A percentile compares a stretch with the other conserved stretches of the same genome.
Evolutionary conservation across 2,113 vertebrate species (phyloP).

Genomic region (Orcinus orca): DNA sequence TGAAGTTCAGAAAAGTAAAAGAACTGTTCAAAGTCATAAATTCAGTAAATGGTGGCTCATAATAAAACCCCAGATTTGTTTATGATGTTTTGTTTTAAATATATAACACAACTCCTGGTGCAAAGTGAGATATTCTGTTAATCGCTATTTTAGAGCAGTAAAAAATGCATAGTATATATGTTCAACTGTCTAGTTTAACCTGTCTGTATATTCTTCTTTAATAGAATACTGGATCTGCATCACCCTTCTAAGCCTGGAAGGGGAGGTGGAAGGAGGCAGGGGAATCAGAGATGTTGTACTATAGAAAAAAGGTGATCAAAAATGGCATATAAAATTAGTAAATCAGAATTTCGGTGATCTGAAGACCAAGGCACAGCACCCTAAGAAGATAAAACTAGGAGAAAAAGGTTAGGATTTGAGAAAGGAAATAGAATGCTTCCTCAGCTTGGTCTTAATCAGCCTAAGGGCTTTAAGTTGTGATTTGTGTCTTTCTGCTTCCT

Average conservation of each 20-base stretch:
- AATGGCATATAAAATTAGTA: background rate
- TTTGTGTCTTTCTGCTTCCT: constrained; percentile 51
- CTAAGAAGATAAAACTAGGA: constrained; percentile 36
- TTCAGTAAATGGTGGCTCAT: background rate
- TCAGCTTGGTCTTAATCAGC: constrained; percentile 50
- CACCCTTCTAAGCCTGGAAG: background rate
- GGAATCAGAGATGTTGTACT: background rate
- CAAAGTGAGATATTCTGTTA: background rate
- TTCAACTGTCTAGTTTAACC: background rate
- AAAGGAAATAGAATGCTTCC: constrained; percentile 58
- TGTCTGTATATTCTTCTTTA: background rate
- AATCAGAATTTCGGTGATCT: background rate
- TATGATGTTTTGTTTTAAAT: background rate
- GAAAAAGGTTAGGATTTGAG: constrained; percentile 20
- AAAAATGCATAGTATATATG: background rate
- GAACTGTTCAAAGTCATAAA: background rate
- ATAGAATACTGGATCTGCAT: background rate
- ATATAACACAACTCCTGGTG: background rate
- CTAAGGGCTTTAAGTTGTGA: constrained; percentile 31
- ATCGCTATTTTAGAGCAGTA: background rate
- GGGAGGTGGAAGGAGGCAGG: background rate
- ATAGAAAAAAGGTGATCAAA: background rate
- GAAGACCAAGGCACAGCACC: background rate
- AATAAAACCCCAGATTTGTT: background rate
- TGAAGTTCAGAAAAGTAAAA: background rate